Base-by-base conservation (phyloP, 2,888 invertebrate species). In the Halocaridina rubra region DNA sequence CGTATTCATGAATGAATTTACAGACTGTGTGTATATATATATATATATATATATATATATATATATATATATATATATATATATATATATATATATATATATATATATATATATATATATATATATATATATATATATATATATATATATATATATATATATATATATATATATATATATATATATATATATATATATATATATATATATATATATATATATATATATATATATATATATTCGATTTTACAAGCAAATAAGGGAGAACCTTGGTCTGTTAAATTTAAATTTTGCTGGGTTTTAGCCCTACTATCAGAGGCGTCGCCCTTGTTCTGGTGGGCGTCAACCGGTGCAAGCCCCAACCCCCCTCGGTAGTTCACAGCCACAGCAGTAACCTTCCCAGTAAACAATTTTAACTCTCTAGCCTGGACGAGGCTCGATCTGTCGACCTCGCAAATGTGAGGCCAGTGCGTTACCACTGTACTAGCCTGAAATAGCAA, bases 121-220 rank as follows among this genome's bases (percentile, higher is more conserved):
- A 77, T 22, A 30, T 39, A 33, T 33, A 33, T 39, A 72, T 22
- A 71, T 32, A 16, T 30, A 32, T 30, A 71, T 30, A 71, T 30
- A 33, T 39, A 33, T 39, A 72, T 19, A 71, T 30, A 32, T 71
- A 3, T 71, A 32, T 71, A 32, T 71, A 19, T 72, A 33, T 72
- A 33, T 33, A 4, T 72, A 33, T 72, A 32, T 32, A 32, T 71
- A 71, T 71, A 71, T 71, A 33, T 72, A 72, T 33, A 72, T 72
- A 72, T 72, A 72, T 22, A 32, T 71, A 71, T 71, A 30, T 71
- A 32, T 30, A 74, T n/a, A 5, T 33, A n/a, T 33, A n/a, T 8
- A 33, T 72, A 39, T 74, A 71, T 71, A 71, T 32, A 71, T 16
- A 33, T 33, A 10, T 74, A 2, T 13, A 13, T 29, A 29, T 29